Evolutionary conservation across 2,888 invertebrate genomes (phyloP), one percentile per base, ranked within the genome.

Genomic region (Chelonus formosanus): DNA sequence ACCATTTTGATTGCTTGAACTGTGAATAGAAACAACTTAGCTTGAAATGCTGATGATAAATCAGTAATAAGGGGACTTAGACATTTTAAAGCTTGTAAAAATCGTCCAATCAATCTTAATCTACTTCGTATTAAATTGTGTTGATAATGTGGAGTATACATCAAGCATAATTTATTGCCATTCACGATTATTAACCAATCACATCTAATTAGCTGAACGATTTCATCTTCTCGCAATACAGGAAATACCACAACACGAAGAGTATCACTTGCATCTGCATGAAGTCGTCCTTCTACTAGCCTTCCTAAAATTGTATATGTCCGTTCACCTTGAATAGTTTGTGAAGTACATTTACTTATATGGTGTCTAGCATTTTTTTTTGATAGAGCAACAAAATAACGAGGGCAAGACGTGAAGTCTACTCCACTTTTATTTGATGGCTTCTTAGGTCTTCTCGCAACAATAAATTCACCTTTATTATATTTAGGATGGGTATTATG

Each of bases 141-240:
- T 43, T 47, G 4, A 47, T 56, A 54, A 56, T 67, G 64, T 5
- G 60, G 55, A 10, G 64, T 56, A 61, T 67, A 67, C 52, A 65
- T 67, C 31, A 47, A 36, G 40, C 64, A 67, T 47, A 65, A 52
- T 47, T 64, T 67, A 61, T 67, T 67, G 36, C 64, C 67, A 45
- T 53, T 61, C 20, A 61, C 20, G 32, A 67, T 65, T 7, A 56
- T 45, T n/a, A 65, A 44, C 35, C 36, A 34, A 45, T 67, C 67
- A 40, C 61, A 64, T 31, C 50, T 59, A 7, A 67, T 65, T 34
- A 10, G 43, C 4, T 56, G 40, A 32, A 53, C 64, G 4, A 65
- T 48, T 3, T 61, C 53, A 54, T 68, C 65, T 31, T 65, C 56
- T 31, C 60, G 47, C 34, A 68, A 45, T 7, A 57, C 50, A 10